Evolutionary conservation across 2,888 invertebrate genomes (phyloP).

Genomic region (Tricholauxania praeusta): DNA sequence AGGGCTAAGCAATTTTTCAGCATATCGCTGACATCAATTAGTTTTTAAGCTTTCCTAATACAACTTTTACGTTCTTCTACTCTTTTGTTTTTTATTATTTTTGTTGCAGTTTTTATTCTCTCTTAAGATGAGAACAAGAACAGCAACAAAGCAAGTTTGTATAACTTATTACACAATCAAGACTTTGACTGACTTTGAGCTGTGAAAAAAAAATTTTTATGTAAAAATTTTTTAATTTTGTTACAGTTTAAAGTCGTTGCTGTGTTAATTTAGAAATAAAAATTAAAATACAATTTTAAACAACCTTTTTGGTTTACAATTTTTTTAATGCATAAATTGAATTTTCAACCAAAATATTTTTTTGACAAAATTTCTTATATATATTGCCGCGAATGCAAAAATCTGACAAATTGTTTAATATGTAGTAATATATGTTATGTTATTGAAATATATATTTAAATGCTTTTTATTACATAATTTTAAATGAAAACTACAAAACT

Average conservation of each 20-base stretch:
- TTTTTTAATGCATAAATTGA: no score
- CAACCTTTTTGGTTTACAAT: no score
- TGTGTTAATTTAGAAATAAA: conserved; percentile 65
- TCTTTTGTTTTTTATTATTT: neutral
- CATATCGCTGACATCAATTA: conserved; percentile 23
- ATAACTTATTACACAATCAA: conserved; percentile 44
- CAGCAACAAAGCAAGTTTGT: conserved; percentile 10
- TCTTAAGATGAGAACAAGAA: neutral
- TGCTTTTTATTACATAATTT: conserved; percentile 52
- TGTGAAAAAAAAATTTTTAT: conserved; percentile 36
- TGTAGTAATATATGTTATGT: conserved; percentile 55
- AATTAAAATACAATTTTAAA: conserved; percentile 18
- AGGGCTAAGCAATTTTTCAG: no score
- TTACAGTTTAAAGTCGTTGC: conserved; percentile 60
- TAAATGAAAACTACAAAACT: conserved; percentile 48
- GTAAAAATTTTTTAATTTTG: conserved; percentile 22
- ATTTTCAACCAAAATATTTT: no score
- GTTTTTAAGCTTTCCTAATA: conserved; percentile 22
- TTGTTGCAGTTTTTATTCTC: neutral
- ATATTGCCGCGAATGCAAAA: conserved; percentile 26
- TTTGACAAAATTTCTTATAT: no score
- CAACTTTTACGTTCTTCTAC: neutral
- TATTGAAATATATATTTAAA: conserved; percentile 63
- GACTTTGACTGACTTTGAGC: conserved; percentile 49
- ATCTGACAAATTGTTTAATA: conserved; percentile 43